Conservation (phyloP, 2,113 vertebrate species). For the Acinonyx jubatus region DNA sequence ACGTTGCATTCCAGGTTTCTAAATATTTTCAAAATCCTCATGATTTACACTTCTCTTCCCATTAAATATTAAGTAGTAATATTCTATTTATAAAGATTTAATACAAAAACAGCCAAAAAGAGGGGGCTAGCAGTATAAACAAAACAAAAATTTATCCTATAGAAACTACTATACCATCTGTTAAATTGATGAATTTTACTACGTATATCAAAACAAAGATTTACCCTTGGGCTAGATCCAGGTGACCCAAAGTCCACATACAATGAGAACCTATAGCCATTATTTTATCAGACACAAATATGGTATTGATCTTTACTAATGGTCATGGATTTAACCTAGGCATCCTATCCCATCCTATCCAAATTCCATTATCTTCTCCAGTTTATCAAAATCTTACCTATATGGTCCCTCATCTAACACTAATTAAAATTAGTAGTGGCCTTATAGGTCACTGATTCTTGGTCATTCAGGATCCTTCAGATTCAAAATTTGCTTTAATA, state of each 20-base stretch:
- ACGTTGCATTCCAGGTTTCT: not conserved
- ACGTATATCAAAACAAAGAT: not conserved
- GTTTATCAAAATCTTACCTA: not conserved
- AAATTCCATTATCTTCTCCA: not conserved
- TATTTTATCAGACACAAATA: not conserved
- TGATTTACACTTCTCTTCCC: not conserved
- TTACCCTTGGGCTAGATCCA: not conserved
- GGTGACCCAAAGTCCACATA: not conserved
- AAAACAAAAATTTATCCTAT: constrained; percentile 55
- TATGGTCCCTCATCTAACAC: not conserved
- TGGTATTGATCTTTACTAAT: not conserved
- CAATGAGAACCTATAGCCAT: not conserved
- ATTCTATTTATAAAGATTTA: not conserved
- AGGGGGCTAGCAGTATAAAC: not conserved
- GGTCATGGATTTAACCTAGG: not conserved
- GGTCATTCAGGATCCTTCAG: not conserved
- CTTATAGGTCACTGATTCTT: not conserved
- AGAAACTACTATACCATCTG: not conserved
- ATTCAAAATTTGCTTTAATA: not conserved
- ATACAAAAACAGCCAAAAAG: not conserved
- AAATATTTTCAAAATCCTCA: not conserved
- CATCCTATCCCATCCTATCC: rapidly evolving
- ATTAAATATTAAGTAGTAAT: constrained; percentile 1
- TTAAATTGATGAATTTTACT: constrained; percentile 75
- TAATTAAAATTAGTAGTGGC: not conserved